Evolutionary conservation across 2,113 vertebrate species (phyloP).

Genomic region (Spheniscus mendiculus): DNA sequence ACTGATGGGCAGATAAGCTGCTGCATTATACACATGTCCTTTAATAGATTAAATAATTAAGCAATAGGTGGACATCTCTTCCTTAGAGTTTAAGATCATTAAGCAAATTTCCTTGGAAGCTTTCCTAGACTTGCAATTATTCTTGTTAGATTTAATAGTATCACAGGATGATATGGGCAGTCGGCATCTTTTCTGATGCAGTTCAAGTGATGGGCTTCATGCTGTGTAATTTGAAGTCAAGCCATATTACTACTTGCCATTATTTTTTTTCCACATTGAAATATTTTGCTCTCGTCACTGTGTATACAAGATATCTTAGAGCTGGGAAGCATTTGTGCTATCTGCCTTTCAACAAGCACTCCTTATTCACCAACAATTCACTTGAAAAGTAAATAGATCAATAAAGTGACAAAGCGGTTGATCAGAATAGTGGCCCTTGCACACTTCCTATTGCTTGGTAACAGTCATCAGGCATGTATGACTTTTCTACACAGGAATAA

Average conservation of each 20-base stretch:
- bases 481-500: neutral
- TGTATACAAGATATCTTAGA: neutral
- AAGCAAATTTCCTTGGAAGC: constrained; percentile 24
- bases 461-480: neutral
- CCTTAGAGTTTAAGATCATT: constrained; percentile 50
- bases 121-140: constrained; percentile 3
- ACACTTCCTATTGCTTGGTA: neutral
- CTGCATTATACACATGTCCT: neutral
- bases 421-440: neutral
- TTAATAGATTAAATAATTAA: constrained; percentile 43
- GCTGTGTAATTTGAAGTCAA: constrained; percentile 19
- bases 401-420: neutral
- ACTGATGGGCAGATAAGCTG: neutral
- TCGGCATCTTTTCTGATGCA: neutral
- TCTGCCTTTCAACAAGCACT: neutral
- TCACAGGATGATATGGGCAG: neutral
- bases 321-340: neutral
- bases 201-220: neutral
- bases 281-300: neutral
- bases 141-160: constrained; percentile 21
- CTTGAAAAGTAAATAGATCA: neutral
- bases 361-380: neutral
- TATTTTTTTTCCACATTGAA: neutral
- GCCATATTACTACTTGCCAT: neutral
- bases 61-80: constrained; percentile 28